Evolutionary conservation across 2,113 vertebrate genomes (phyloP).

Genomic region (Anarrhichthys ocellatus): DNA sequence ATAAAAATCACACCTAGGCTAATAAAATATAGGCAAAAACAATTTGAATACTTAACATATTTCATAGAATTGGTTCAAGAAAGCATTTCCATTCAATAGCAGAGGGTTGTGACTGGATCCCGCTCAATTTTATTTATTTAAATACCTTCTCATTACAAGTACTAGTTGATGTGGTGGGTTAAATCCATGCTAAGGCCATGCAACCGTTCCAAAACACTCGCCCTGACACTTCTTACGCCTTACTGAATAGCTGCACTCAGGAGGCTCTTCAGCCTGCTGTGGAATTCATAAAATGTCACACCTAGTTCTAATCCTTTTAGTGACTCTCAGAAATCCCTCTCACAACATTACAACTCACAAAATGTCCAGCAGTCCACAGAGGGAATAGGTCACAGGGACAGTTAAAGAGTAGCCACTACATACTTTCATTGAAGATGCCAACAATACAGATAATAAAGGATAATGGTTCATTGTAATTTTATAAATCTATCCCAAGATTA

Average conservation of each 20-base stretch:
- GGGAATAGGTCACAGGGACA: constrained; percentile 9
- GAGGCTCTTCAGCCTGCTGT: constrained; percentile 38
- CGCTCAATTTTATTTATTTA: not conserved
- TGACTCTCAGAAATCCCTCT: constrained; percentile 42
- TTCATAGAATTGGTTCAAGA: not conserved
- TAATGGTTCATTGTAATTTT: not conserved
- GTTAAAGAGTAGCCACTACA: constrained; percentile 6
- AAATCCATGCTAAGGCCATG: not conserved
- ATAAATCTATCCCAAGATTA: not conserved
- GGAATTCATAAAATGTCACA: constrained; percentile 63
- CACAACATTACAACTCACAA: constrained; percentile 44
- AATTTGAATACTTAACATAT: constrained; percentile 6
- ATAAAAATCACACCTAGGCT: not conserved
- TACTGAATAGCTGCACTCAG: constrained; percentile 26
- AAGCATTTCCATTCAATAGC: too few relatives aligned
- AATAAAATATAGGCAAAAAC: not conserved
- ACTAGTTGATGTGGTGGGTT: not conserved
- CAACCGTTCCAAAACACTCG: constrained; percentile 4
- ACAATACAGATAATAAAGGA: not conserved
- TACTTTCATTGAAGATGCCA: not conserved
- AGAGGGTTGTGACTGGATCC: not conserved
- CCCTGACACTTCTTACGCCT: constrained; percentile 16
- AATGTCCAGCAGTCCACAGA: constrained; percentile 15
- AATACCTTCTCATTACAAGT: not conserved
- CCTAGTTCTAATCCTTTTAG: constrained; percentile 60